These are phyloP conservation scores for Peromyscus aztecus DNA, from an alignment of 2,797 vertebrate species.

Conservation along the genomic window DNA sequence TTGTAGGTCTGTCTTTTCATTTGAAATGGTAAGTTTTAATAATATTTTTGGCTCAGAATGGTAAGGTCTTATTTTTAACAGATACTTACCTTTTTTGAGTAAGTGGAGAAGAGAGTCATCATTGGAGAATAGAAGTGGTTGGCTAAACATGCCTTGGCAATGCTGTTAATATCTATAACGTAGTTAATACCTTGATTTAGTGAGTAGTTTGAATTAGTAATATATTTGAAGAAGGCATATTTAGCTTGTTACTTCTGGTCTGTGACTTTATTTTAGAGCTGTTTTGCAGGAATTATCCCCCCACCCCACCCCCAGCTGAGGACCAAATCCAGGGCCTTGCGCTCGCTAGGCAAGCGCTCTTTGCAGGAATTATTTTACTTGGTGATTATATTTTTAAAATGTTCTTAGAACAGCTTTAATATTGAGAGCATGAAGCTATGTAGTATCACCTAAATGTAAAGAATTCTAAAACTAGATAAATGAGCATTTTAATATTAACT, in stretches of 20 bases:
- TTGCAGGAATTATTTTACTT: not conserved
- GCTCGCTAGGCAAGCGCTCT: no score
- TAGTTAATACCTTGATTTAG: conserved; percentile 27
- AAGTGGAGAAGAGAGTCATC: not conserved
- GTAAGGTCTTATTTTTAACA: conserved; percentile 23
- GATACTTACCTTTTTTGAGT: not conserved
- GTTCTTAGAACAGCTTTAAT: not conserved
- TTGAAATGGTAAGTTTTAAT: conserved; percentile 73
- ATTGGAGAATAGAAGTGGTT: conserved; percentile 2
- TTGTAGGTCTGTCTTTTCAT: conserved; percentile 68
- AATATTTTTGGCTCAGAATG: conserved; percentile 41
- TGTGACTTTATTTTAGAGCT: conserved; percentile 14
- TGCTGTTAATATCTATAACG: not conserved
- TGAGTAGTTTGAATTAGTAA: conserved; percentile 58
- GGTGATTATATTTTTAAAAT: not conserved
- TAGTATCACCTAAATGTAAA: conserved; percentile 43
- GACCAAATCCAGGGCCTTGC: no score
- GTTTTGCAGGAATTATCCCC: not conserved
- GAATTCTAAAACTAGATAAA: not conserved
- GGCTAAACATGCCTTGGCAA: not conserved
- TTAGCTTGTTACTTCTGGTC: conserved; percentile 38
- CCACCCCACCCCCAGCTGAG: no score
- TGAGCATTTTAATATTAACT: not conserved
- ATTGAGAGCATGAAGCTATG: not conserved
- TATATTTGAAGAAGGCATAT: not conserved